Base-by-base conservation (phyloP, 2,113 vertebrate species). In the Microcebus tavaratra region DNA sequence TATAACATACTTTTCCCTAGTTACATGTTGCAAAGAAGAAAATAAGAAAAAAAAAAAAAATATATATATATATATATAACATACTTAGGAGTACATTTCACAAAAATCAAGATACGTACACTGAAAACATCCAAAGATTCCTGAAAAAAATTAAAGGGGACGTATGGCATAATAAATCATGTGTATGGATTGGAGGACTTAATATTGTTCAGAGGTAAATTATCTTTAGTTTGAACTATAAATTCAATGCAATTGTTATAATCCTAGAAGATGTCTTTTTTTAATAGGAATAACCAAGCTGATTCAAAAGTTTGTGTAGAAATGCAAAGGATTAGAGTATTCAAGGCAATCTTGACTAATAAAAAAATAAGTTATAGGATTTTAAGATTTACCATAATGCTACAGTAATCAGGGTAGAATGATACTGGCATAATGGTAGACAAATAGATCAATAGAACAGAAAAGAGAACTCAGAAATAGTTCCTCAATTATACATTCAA, bases 381-480 rank as follows among this genome's bases (percentile, higher is more conserved):
- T 63, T 61, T 27, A 82, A 67, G 34, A 57, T 50, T 95, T 86
- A 42, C 50, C 18, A 39, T 61, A 88, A 76, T 42, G 25, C 34
- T 23, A 73, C 6, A 20, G 2, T 42, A 78, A 83, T 68, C 61
- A 78, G 39, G 18, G 83, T 5, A 59, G 18, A 85, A 76, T 34
- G 9, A 82, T 48, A 34, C 14, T 68, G 18, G 9, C 10, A 29
- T 76, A 88, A 95, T 67, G 10, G 13, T 29, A n/a, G 8, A 68
- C 27, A 86, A 86, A 63, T 10, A 82, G 45, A 42, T 73, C 27
- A 82, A 63, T 42, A 82, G 10, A 75, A 53, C n/a, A 75, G 29
- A 82, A 65, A 17, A 82, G n/a, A 82, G n/a, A 88, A 82, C 15
- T 83, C 21, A 88, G 70, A 92, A 84, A 89, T 50, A 84, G 61